Percentiles rank a stretch among this genome's conserved stretches.
Conservation (phyloP, 2,888 invertebrate species). For the Meloe dianella region DNA sequence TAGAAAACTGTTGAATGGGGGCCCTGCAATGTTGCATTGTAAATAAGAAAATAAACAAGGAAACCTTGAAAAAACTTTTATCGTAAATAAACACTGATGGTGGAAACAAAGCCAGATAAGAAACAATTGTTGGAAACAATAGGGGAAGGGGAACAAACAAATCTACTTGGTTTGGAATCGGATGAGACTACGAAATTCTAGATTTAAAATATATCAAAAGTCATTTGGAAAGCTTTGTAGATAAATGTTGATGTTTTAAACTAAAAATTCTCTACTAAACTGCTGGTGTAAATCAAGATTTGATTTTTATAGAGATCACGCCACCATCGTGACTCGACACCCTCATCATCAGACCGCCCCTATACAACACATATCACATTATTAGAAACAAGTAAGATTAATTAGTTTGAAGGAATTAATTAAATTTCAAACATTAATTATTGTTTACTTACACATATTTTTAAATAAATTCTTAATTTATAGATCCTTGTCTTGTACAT, state of each 20-base stretch:
- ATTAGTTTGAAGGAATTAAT: too few species aligned
- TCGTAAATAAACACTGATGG: conserved; percentile 5
- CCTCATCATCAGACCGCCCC: conserved; percentile 48
- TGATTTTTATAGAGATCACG: conserved; percentile 58
- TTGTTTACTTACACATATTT: too few species aligned
- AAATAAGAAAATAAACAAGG: not conserved
- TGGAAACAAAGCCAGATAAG: conserved; percentile 1
- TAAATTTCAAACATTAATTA: too few species aligned
- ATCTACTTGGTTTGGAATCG: not conserved
- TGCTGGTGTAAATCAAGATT: too few species aligned
- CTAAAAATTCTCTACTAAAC: not conserved
- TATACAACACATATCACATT: conserved; percentile 58
- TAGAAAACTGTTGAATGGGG: not conserved
- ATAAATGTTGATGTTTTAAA: not conserved
- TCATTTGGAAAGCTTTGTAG: not conserved
- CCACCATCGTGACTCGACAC: conserved; percentile 58
- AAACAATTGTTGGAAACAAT: not conserved
- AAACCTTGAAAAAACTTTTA: not conserved
- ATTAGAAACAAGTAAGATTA: conserved; percentile 58
- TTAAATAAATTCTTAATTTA: conserved; percentile 9
- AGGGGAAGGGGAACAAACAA: not conserved
- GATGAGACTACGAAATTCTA: not conserved
- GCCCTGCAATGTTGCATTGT: not conserved
- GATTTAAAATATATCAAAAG: not conserved
- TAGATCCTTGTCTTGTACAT: conserved; percentile 69